Evolutionary conservation across 2,113 vertebrate genomes (phyloP).

Genomic region (Pseudorectes ferrugineus): DNA sequence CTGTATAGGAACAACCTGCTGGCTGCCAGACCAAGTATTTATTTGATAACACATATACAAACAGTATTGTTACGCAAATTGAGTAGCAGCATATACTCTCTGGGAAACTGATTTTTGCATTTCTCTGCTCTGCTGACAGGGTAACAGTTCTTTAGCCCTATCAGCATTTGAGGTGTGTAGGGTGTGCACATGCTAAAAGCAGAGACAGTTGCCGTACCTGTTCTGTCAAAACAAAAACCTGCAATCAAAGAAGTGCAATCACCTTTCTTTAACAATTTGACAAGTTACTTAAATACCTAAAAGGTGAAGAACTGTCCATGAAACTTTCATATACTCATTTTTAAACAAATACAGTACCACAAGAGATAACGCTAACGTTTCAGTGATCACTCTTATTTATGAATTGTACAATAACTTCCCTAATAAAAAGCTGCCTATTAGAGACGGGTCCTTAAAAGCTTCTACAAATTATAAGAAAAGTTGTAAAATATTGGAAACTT

Average conservation of each 20-base stretch:
- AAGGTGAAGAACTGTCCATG: neutral
- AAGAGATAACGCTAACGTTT: neutral
- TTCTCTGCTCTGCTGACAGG: neutral
- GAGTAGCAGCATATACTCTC: neutral
- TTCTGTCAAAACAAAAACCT: neutral
- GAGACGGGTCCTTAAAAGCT: neutral
- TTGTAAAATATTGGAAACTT: neutral
- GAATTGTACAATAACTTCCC: neutral
- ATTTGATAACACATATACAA: neutral
- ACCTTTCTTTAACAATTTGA: neutral
- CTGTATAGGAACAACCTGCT: neutral
- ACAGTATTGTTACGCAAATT: neutral
- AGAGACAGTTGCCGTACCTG: neutral
- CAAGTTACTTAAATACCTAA: neutral
- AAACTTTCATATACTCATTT: neutral
- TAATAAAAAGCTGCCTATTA: neutral
- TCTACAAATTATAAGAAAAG: neutral
- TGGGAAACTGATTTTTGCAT: neutral
- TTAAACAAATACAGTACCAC: neutral
- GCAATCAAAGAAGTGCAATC: neutral
- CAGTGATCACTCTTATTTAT: neutral
- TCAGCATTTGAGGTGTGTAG: neutral
- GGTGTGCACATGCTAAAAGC: neutral
- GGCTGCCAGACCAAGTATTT: neutral
- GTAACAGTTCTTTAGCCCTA: neutral